Percentiles rank a stretch among this genome's conserved stretches.
Evolutionary conservation across 2,113 vertebrate species (phyloP).

Genomic region (Carollia perspicillata): DNA sequence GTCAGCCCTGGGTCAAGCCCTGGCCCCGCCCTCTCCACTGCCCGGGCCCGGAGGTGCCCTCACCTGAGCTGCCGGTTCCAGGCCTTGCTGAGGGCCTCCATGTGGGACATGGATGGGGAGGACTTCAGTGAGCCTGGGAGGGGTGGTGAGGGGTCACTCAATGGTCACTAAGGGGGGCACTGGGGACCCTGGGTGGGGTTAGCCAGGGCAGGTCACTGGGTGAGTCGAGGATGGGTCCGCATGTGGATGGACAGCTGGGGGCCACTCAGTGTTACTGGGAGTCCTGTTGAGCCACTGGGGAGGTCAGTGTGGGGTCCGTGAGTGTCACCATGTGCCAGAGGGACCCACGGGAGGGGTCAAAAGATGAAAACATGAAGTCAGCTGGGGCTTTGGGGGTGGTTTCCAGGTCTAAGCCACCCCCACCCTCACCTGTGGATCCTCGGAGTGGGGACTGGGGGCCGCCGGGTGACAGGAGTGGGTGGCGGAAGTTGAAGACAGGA

Average conservation of each 20-base stretch:
- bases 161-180: not conserved
- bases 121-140: conserved; percentile 89
- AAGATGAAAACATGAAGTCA: not conserved
- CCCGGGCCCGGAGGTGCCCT: not conserved
- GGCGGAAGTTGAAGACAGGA: conserved; percentile 89
- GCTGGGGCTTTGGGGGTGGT: not conserved
- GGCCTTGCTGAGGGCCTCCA: conserved; percentile 89
- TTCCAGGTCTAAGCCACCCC: not conserved
- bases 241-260: not conserved
- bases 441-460: conserved; percentile 83
- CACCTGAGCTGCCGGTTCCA: conserved; percentile 91
- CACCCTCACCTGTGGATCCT: conserved; percentile 83
- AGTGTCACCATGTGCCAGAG: not conserved
- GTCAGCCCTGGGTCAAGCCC: conserved; percentile 47
- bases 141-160: not conserved
- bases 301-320: not conserved
- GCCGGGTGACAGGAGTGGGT: conserved; percentile 89
- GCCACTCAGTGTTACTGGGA: not conserved
- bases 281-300: not conserved
- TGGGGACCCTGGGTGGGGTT: not conserved
- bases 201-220: not conserved
- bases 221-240: not conserved
- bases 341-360: not conserved
- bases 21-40: not conserved
- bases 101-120: conserved; percentile 93